Evolutionary conservation across 2,888 invertebrate genomes (phyloP).

Genomic region (Gortyna flavago): DNA sequence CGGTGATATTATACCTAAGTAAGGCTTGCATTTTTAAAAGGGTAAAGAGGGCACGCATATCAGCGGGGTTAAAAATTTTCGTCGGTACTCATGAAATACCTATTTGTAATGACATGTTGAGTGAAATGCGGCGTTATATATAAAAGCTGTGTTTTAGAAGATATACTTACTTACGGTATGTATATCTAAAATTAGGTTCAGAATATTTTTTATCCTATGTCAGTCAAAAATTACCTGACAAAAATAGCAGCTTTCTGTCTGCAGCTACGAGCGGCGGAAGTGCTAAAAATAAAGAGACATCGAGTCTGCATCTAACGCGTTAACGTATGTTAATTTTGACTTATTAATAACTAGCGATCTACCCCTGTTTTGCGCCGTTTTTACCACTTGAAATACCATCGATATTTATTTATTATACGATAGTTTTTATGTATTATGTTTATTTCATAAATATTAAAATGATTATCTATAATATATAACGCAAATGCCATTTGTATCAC

Average conservation of each 20-base stretch:
- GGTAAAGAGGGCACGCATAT: constrained; percentile 34
- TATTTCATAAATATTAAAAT: not conserved
- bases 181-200: not conserved
- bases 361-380: not conserved
- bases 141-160: constrained; percentile 1
- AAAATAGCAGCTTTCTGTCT: not conserved
- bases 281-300: not conserved
- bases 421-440: not conserved
- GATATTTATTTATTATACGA: not conserved
- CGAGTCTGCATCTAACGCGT: not conserved
- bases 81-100: constrained; percentile 32
- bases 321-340: not conserved
- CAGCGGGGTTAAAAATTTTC: constrained; percentile 4
- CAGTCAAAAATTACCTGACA: not conserved
- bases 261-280: not conserved
- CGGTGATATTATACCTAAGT: constrained; percentile 58
- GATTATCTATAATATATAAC: not conserved
- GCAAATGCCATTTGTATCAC: not conserved
- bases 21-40: constrained; percentile 54
- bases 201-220: not conserved
- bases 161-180: not conserved
- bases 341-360: not conserved
- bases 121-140: constrained; percentile 12
- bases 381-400: not conserved
- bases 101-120: constrained; percentile 40